Percentiles rank a stretch among this genome's conserved stretches.
Conservation (phyloP, 2,888 invertebrate species). For the Apocheima hispidaria region DNA sequence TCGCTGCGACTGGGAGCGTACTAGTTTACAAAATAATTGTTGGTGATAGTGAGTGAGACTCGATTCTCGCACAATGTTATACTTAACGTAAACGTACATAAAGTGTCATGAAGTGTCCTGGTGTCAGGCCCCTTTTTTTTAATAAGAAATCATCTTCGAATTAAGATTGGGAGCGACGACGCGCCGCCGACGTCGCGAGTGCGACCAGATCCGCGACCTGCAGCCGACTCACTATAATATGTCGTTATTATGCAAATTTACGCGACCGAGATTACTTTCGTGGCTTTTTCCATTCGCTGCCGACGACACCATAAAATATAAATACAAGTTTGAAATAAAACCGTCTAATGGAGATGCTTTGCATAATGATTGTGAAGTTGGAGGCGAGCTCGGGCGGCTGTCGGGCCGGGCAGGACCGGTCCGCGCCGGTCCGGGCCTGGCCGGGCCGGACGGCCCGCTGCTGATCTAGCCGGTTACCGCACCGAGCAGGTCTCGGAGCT, state of each 20-base stretch:
- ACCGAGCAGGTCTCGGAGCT: conserved; percentile 22
- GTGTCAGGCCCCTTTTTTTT: too few relatives aligned
- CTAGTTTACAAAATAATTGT: too few relatives aligned
- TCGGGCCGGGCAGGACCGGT: conserved; percentile 3
- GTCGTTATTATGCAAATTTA: conserved; percentile 42
- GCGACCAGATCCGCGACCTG: neutral
- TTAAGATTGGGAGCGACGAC: neutral
- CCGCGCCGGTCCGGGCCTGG: conserved; percentile 5
- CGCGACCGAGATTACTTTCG: conserved; percentile 38
- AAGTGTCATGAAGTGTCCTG: neutral
- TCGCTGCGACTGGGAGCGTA: too few relatives aligned
- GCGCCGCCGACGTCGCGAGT: neutral
- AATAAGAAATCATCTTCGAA: too few relatives aligned
- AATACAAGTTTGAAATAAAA: conserved; percentile 40
- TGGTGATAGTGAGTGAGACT: too few relatives aligned
- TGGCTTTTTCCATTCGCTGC: conserved; percentile 42
- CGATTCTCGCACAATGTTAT: too few relatives aligned
- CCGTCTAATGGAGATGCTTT: conserved; percentile 34
- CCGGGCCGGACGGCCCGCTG: neutral
- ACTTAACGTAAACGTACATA: neutral
- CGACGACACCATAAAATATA: conserved; percentile 39
- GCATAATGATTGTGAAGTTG: conserved; percentile 41
- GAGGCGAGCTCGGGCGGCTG: conserved; percentile 4
- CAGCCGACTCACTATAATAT: neutral
- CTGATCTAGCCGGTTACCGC: conserved; percentile 11